Base-by-base conservation (phyloP, 1,140 invertebrate species). In the Zaprionus ornatus region DNA sequence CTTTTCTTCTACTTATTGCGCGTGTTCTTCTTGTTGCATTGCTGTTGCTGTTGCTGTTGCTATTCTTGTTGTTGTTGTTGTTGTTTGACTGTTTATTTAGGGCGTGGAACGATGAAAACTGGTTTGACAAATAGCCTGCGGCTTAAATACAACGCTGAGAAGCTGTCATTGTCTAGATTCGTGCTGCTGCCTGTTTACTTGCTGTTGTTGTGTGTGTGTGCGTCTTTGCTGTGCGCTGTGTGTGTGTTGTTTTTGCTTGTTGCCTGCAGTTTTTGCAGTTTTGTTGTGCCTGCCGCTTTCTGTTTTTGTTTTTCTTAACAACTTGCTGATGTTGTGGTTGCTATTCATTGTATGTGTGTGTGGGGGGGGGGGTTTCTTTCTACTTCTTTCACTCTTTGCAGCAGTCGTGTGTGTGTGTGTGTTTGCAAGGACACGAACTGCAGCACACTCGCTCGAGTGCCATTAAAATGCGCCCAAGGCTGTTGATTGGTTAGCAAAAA, bases 101-200 rank as follows among this genome's bases (percentile, higher is more conserved):
- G 66, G 66, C 72, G 72, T 74, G 57, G 65, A 15, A 74, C 40
- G 37, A 10, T 69, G 72, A 21, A 72, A 73, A 77, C 69, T 72
- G 55, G 35, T 73, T 66, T 77, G 74, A 73, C 74, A 77, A 77
- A 77, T 77, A 71, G 74, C 74, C 68, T 65, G 69, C 63, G 69
- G 74, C 55, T 61, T 63, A 74, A 56, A 63, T 50, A 74, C 72
- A 61, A 72, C 61, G 61, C 65, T 74, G 56, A 77, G 69, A 77
- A 88, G 84, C 76, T 80, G 83, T 88, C 70, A 69, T 77, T 77
- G 74, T 77, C 69, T 77, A 40, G 69, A 60, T 73, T 45, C 66
- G 45, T 61, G 57, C 60, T 74, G 60, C 69, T 78, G 55, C 70
- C 40, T 25, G 50, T 55, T 59, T 52, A 17, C 50, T 23, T 21